A percentile compares a stretch with the other conserved stretches of the same genome.
phyloP scores from a whole-genome alignment of 2,888 invertebrate genomes.

The Brassicogethes aeneus region DNA sequence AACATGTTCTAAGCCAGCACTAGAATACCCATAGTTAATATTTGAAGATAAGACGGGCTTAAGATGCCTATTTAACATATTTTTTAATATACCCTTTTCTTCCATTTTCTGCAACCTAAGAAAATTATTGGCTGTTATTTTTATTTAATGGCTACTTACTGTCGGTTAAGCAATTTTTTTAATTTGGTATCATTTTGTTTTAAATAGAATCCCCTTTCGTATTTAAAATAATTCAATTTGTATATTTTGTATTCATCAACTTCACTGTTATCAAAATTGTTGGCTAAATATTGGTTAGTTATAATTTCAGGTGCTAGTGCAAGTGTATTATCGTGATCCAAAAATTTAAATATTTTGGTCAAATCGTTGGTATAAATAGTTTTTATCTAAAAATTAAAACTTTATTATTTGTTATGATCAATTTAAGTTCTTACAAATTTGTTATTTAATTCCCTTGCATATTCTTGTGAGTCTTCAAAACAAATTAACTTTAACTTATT shows the following conservation, averaged over 20 bases:
- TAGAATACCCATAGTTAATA: slow-evolving; percentile 23
- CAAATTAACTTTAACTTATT: slow-evolving; percentile 10
- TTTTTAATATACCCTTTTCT: slow-evolving; percentile 16
- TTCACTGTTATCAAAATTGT: slow-evolving; percentile 10
- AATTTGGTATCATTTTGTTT: slow-evolving; percentile 16
- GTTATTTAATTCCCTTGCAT: slow-evolving; percentile 7
- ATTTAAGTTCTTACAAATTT: slow-evolving; percentile 12
- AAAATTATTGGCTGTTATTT: slow-evolving; percentile 4
- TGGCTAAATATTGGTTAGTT: slow-evolving; percentile 19
- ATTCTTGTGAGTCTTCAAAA: slow-evolving; percentile 5
- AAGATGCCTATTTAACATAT: slow-evolving; percentile 11
- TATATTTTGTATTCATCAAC: slow-evolving; percentile 11
- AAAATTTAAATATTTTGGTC: slow-evolving; percentile 18
- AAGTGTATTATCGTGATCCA: slow-evolving; percentile 22
- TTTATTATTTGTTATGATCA: not conserved
- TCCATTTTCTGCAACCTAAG: slow-evolving; percentile 15
- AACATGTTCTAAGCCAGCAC: slow-evolving; percentile 30
- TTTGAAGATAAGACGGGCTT: slow-evolving; percentile 2
- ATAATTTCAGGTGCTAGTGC: slow-evolving; percentile 23
- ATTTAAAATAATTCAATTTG: slow-evolving; percentile 9
- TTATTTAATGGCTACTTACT: slow-evolving; percentile 15
- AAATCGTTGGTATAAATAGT: slow-evolving; percentile 13
- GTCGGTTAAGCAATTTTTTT: slow-evolving; percentile 19
- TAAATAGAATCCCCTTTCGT: slow-evolving; percentile 13
- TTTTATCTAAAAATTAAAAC: slow-evolving; percentile 9